These are phyloP conservation scores for Leptinotarsa juncta DNA, from an alignment of 2,888 invertebrate species.

Conservation along the genomic window DNA sequence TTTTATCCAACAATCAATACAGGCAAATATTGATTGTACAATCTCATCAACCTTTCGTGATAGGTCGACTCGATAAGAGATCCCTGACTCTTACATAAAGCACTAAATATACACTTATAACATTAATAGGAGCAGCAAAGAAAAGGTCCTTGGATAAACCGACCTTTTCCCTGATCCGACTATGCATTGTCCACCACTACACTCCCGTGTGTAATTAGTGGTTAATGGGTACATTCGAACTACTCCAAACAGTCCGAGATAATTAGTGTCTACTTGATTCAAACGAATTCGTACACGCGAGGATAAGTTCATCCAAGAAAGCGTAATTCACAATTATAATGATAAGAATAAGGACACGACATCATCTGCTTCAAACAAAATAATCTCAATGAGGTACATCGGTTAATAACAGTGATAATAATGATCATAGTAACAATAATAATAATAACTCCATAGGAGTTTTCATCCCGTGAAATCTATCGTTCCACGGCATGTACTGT, in stretches of 20 bases:
- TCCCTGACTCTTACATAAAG: neutral
- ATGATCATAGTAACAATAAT: too few relatives aligned
- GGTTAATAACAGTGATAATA: too few relatives aligned
- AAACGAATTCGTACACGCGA: conserved; percentile 1
- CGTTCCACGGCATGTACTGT: too few relatives aligned
- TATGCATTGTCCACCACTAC: neutral
- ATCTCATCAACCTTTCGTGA: conserved; percentile 6
- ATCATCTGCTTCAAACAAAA: too few relatives aligned
- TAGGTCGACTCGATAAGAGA: conserved; percentile 1
- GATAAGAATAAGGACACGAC: neutral
- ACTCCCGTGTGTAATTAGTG: conserved; percentile 8
- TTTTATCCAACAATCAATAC: too few relatives aligned
- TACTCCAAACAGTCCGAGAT: neutral
- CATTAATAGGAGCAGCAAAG: neutral
- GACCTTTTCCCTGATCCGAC: conserved; percentile 10
- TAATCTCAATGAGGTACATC: too few relatives aligned
- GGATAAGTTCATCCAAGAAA: neutral
- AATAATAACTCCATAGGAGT: too few relatives aligned
- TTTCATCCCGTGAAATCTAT: too few relatives aligned
- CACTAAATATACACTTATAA: neutral
- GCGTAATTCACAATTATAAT: neutral
- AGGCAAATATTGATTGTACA: neutral
- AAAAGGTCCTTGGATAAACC: conserved; percentile 16
- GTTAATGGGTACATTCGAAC: conserved; percentile 5
- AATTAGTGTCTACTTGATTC: conserved; percentile 1